Evolutionary conservation across 2,113 vertebrate species (phyloP).

Genomic region (Ceyx margarethae): DNA sequence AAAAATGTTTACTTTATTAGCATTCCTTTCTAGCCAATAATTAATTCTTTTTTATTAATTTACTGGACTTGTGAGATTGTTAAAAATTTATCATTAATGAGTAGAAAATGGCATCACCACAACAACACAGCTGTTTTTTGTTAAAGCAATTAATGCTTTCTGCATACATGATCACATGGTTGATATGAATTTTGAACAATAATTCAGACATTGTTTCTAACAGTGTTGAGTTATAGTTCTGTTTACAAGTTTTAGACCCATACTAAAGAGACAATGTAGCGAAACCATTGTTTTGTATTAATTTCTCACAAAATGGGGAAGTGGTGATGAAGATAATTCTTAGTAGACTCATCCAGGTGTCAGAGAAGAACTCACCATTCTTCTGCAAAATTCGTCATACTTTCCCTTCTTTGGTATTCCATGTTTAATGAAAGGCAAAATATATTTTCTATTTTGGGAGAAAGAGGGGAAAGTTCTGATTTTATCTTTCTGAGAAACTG

Average conservation of each 20-base stretch:
- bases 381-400: not conserved
- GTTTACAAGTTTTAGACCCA: constrained; percentile 20
- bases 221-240: not conserved
- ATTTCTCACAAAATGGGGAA: not conserved
- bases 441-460: not conserved
- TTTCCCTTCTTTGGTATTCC: not conserved
- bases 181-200: constrained; percentile 51
- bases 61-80: constrained; percentile 26
- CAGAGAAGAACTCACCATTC: not conserved
- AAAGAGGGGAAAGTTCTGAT: fast-evolving
- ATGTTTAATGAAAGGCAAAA: not conserved
- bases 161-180: constrained; percentile 31
- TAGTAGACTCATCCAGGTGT: not conserved
- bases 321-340: not conserved
- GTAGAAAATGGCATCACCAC: constrained; percentile 31
- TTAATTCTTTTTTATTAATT: constrained; percentile 49
- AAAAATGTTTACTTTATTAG: constrained; percentile 27
- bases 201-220: constrained; percentile 52
- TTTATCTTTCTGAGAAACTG: not conserved
- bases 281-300: not conserved
- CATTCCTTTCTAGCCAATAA: constrained; percentile 36
- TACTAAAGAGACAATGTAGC: not conserved
- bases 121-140: constrained; percentile 58
- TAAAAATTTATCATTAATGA: constrained; percentile 60
- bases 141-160: constrained; percentile 60